phyloP scores from a whole-genome alignment of 2,113 vertebrate genomes.

The Jaculus jaculus region DNA sequence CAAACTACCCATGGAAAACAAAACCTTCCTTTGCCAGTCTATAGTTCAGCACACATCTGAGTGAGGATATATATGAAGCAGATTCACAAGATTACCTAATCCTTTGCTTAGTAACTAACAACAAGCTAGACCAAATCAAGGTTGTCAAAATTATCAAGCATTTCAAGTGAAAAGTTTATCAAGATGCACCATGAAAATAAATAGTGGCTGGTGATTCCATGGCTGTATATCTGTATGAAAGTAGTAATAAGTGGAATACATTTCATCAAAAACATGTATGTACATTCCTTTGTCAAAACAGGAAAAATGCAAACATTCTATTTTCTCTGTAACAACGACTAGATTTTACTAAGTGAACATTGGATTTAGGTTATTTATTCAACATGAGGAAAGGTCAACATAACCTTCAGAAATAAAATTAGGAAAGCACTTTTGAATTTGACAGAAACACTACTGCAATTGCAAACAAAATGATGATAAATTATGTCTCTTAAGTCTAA shows the following conservation, averaged over 20 bases:
- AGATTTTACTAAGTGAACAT: constrained; percentile 17
- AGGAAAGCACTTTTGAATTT: constrained; percentile 51
- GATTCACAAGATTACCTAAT: background rate
- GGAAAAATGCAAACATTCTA: background rate
- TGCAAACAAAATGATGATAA: constrained; percentile 70
- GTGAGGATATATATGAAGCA: background rate
- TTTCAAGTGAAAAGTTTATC: background rate
- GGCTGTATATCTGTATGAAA: background rate
- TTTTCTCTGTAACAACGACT: background rate
- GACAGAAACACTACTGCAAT: constrained; percentile 59
- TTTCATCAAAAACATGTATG: background rate
- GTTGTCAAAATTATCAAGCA: background rate
- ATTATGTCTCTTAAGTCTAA: constrained; percentile 69
- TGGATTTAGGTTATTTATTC: constrained; percentile 40
- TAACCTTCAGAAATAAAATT: constrained; percentile 64
- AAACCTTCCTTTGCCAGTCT: background rate
- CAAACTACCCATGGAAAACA: background rate
- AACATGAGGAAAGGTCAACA: constrained; percentile 57
- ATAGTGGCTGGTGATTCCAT: background rate
- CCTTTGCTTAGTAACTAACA: background rate
- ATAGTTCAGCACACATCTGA: background rate
- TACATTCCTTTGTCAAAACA: background rate
- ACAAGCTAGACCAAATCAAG: background rate
- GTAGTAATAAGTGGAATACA: background rate
- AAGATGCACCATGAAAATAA: background rate